A percentile compares a stretch with the other conserved stretches of the same genome.
These are phyloP conservation scores for Saxidomus purpurata DNA, from an alignment of 1,140 invertebrate genomes.

Conservation along the genomic window DNA sequence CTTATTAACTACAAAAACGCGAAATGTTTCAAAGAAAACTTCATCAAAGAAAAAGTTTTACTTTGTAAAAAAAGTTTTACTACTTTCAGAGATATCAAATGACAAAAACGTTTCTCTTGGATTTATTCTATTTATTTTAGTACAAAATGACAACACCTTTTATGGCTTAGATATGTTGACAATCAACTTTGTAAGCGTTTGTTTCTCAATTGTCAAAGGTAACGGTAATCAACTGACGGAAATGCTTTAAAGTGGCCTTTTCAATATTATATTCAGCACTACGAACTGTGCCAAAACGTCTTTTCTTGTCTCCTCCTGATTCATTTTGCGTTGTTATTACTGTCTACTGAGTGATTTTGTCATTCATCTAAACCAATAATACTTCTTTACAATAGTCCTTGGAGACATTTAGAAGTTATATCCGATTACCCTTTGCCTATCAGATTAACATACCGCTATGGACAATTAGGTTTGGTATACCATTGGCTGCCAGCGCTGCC, in stretches of 20 bases:
- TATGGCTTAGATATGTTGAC: not conserved
- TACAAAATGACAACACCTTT: not conserved
- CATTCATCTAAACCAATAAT: not conserved
- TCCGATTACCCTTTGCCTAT: not conserved
- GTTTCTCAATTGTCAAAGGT: not conserved
- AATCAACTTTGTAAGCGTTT: not conserved
- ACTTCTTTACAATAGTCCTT: not conserved
- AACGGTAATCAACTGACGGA: not conserved
- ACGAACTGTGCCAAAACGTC: not conserved
- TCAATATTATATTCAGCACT: not conserved
- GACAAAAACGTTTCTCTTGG: too few relatives aligned
- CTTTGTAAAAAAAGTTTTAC: too few relatives aligned
- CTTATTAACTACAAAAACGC: too few relatives aligned
- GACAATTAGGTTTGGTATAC: constrained; percentile 26
- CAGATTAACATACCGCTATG: constrained; percentile 20
- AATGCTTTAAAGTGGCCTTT: not conserved
- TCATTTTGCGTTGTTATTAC: not conserved
- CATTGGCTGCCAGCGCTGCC: not conserved
- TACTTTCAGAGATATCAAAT: too few relatives aligned
- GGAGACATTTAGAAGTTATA: constrained; percentile 9
- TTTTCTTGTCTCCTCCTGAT: not conserved
- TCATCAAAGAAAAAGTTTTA: too few relatives aligned
- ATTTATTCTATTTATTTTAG: not conserved
- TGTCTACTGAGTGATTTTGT: not conserved
- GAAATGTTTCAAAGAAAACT: too few relatives aligned